Evolutionary conservation across 2,888 invertebrate genomes (phyloP), one percentile per base, ranked within the genome.

Genomic region (Agrenia bidenticulata): DNA sequence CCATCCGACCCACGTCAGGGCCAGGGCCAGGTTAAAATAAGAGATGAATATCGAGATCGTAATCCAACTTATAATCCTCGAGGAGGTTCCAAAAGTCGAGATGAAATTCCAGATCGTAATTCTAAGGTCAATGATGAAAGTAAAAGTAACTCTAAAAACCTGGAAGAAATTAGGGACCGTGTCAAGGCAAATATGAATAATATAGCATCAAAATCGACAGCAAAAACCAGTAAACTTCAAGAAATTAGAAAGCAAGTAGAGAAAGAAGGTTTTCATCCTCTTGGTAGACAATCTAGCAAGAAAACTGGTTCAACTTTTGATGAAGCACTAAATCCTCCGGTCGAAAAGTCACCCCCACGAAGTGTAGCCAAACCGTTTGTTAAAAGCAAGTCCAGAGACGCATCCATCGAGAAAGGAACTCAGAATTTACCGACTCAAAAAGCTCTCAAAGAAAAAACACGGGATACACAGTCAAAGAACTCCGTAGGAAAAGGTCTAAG

Each of bases 171-270:
- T 58, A 13, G 58, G 23, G 37, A 58, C 27, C 45, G 58, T n/a
- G 58, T 58, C 2, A 42, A 19, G n/a, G 26, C 9, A 5, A 42
- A 45, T n/a, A 19, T 58, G 24, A 19, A 11, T 21, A 4, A 49
- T 7, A 11, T 19, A 15, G 17, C 11, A 23, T 24, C 51, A 7
- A 19, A 24, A 24, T 5, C 27, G 9, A 4, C 27, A 7, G 15
- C n/a, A 15, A 39, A 45, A 15, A 7, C 23, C 19, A 49, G 17
- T 21, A 59, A 59, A 58, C 37, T 69, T 7, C 65, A 71, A 50
- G 66, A 71, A 39, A 58, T 69, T 9, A 63, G 65, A 0, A 64
- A 70, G 58, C 63, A 72, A 42, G 50, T 69, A 19, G 69, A 63
- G 32, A 72, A 69, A 19, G 67, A 67, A 55, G 65, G 67, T 1